Evolutionary conservation across 2,797 vertebrate species (phyloP).

Genomic region (Siniperca undulata): DNA sequence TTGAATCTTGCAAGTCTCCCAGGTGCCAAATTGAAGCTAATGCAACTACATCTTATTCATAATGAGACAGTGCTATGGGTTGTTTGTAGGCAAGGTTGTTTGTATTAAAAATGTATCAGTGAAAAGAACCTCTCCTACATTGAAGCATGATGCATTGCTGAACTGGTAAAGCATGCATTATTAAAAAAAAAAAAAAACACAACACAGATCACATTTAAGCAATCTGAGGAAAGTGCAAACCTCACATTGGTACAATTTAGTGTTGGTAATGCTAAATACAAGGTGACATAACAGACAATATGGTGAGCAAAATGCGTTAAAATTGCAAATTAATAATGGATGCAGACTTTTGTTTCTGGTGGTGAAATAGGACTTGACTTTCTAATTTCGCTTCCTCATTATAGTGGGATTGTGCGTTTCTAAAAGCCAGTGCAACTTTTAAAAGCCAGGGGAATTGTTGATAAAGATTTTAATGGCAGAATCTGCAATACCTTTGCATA

Average conservation of each 20-base stretch:
- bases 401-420: constrained; percentile 66
- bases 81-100: constrained; percentile 51
- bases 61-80: constrained; percentile 53
- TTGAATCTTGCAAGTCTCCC: constrained; percentile 32
- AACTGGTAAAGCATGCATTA: constrained; percentile 62
- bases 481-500: constrained; percentile 68
- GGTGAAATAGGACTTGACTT: constrained; percentile 65
- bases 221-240: constrained; percentile 55
- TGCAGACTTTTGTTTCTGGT: constrained; percentile 64
- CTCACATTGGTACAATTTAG: constrained; percentile 56
- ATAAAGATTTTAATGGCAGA: constrained; percentile 68
- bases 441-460: constrained; percentile 73
- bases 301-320: constrained; percentile 53
- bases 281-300: constrained; percentile 58
- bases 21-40: constrained; percentile 65
- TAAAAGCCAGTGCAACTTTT: constrained; percentile 72
- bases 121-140: constrained; percentile 49
- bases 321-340: constrained; percentile 65
- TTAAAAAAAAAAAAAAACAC: constrained; percentile 43
- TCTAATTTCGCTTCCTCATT: constrained; percentile 67
- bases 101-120: constrained; percentile 63
- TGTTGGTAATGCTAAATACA: constrained; percentile 49
- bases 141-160: constrained; percentile 43
- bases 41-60: constrained; percentile 62
- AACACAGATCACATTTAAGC: constrained; percentile 59